Base-by-base conservation (phyloP, 1,140 invertebrate genomes). In the Lepidostoma basale region DNA sequence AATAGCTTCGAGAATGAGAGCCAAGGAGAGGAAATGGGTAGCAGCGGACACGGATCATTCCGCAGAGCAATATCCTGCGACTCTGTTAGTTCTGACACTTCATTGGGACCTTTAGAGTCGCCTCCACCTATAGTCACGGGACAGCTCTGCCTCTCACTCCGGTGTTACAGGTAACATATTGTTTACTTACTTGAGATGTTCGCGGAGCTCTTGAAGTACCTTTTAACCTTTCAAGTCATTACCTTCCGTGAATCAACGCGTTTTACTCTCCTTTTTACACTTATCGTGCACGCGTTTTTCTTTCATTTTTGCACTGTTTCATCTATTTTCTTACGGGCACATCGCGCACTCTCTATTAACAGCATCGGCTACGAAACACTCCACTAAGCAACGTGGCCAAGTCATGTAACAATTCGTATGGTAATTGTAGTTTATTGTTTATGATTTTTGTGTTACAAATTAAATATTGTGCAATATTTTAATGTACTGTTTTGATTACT, bases 51-150 rank as follows among this genome's bases (percentile, higher is more conserved):
- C 5, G 45, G 52, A 2, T 16, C 72, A 16, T 65, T 73, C 10
- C 28, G 62, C 12, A 70, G 90, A 49, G 92, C 90, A 1, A 84
- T 92, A 66, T 92, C 91, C 39, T 94, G 91, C 76, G 92, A 94
- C 67, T 93, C 91, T 40, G 89, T 94, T 4, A 91, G 88, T 68
- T 94, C 92, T 3, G 92, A 94, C 69, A 92, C 91, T 0, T 92
- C 90, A 5, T 87, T 93, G 0, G 85, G 72, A 14, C 72, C 68
- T 0, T 45, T 70, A 3, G 72, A 73, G 23, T 54, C 64, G 49
- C 72, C 72, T 16, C 58, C 65, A 30, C 72, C 72, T 3, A 65
- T 47, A 36, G 56, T 73, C 3, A 73, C 72, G 0, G 72, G 72
- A 60, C 72, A 73, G 54, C 23, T 73, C 3, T 73, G 72, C 58